These are phyloP conservation scores for Addax nasomaculatus DNA, from an alignment of 2,113 vertebrate species.

Conservation along the genomic window DNA sequence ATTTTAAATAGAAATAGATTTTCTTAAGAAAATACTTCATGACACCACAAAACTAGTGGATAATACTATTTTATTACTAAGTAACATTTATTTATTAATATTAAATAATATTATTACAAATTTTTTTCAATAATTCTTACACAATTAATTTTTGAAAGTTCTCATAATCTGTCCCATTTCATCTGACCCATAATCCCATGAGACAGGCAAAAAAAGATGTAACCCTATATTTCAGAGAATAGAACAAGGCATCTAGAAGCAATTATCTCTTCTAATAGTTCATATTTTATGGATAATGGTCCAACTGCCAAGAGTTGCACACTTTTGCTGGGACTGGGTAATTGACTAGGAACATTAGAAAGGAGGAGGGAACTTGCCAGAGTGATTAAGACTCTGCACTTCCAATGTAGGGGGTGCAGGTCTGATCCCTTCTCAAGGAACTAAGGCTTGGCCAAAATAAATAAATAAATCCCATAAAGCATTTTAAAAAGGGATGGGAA, in stretches of 20 bases:
- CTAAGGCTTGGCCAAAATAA: neutral
- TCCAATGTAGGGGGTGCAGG: rapidly evolving
- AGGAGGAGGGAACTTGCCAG: neutral
- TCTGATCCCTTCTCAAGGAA: neutral
- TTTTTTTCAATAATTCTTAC: neutral
- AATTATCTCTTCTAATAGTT: neutral
- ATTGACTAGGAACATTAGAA: neutral
- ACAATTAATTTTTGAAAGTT: neutral
- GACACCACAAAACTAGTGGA: neutral
- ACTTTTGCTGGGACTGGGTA: neutral
- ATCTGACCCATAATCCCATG: neutral
- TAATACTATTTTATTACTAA: neutral
- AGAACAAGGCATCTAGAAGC: neutral
- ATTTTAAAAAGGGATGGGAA: neutral
- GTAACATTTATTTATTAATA: neutral
- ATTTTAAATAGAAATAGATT: neutral
- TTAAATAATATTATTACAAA: neutral
- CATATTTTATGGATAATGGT: neutral
- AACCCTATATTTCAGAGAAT: neutral
- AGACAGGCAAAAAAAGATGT: neutral
- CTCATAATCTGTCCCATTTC: neutral
- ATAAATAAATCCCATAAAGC: neutral
- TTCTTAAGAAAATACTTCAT: neutral
- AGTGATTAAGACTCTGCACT: neutral
- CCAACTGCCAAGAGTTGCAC: neutral